Conservation (phyloP, 2,888 invertebrate species). For the Anthrax anthrax region DNA sequence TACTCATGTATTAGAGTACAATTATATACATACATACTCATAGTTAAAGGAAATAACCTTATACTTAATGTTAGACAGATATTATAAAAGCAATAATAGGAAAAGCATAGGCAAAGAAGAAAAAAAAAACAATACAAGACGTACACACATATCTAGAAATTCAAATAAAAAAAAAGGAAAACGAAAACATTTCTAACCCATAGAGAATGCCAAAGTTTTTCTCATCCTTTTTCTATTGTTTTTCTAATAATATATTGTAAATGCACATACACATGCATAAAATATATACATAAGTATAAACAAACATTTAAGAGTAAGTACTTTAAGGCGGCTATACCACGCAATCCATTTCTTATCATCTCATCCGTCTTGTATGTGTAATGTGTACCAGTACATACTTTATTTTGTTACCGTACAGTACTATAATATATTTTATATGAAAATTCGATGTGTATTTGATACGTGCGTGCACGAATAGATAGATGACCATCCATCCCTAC, state of each 20-base stretch:
- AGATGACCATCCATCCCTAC: constrained; percentile 1
- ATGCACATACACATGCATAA: no score
- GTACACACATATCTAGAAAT: no score
- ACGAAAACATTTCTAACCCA: not conserved
- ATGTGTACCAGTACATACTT: no score
- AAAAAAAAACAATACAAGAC: no score
- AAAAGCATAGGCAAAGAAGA: not conserved
- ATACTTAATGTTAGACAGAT: not conserved
- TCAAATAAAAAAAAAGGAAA: no score
- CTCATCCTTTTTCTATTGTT: not conserved
- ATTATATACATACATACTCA: no score
- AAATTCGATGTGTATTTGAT: constrained; percentile 12
- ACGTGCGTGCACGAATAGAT: constrained; percentile 10
- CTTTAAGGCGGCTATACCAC: constrained; percentile 8
- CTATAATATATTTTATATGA: constrained; percentile 14
- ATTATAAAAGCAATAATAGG: not conserved
- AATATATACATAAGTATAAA: no score
- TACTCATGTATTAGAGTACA: no score
- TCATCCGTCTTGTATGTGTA: constrained; percentile 19
- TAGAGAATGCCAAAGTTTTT: not conserved
- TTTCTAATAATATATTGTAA: no score
- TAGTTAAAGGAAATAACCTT: not conserved
- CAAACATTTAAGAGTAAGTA: not conserved
- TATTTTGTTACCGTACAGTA: no score
- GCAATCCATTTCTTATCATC: constrained; percentile 20